phyloP scores from a whole-genome alignment of 2,797 vertebrate species.

The Triplophysa yarkandensis region DNA sequence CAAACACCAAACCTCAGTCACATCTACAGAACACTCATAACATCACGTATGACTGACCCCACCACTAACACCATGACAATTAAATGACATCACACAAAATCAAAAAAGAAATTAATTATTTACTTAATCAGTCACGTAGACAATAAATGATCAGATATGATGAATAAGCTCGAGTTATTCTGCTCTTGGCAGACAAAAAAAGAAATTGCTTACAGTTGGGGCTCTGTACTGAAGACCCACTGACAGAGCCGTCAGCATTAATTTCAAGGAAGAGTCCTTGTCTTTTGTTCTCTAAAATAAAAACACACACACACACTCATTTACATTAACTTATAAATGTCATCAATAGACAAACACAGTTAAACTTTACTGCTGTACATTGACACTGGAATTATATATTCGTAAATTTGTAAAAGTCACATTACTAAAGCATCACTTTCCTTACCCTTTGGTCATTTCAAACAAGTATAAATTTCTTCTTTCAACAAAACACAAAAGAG shows the following conservation, averaged over 20 bases:
- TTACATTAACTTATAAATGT: neutral
- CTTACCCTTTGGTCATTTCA: too few species aligned
- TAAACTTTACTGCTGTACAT: neutral
- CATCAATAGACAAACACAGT: neutral
- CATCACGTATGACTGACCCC: too few species aligned
- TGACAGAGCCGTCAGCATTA: slow-evolving; percentile 68
- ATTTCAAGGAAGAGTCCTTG: slow-evolving; percentile 74
- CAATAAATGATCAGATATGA: neutral
- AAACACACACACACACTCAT: slow-evolving; percentile 15
- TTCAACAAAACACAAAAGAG: too few species aligned
- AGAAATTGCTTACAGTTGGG: slow-evolving; percentile 67
- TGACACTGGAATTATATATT: neutral
- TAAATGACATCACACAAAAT: neutral
- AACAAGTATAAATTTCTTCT: too few species aligned
- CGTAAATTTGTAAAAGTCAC: neutral
- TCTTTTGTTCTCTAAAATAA: slow-evolving; percentile 69
- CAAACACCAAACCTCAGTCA: slow-evolving; percentile 28
- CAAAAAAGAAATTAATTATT: neutral
- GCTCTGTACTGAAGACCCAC: slow-evolving; percentile 64
- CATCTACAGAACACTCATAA: too few species aligned
- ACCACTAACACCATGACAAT: neutral
- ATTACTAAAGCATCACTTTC: too few species aligned
- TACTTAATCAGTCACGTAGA: neutral
- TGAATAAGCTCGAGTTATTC: too few species aligned
- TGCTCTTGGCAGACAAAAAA: neutral